Evolutionary conservation across 2,113 vertebrate species (phyloP), one percentile per base, ranked within the genome.

Genomic region (Theropithecus gelada): DNA sequence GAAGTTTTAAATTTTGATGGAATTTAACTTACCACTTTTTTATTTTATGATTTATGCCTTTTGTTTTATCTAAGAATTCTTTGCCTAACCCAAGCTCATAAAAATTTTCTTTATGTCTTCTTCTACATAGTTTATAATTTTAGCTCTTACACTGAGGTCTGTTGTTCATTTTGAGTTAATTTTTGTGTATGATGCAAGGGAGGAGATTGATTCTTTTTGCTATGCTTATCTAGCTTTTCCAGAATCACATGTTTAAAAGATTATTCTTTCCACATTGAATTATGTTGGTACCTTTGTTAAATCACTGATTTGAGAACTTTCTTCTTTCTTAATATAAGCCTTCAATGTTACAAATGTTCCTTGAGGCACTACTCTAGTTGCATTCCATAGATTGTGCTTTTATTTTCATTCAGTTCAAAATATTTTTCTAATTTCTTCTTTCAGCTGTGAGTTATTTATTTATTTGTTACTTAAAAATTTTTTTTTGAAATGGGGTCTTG

Each of bases 341-440:
- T 61, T 73, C 43, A 38, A 35, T 78, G 5, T 55, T 35, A 32
- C 64, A 50, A 64, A 11, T 73, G 25, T 73, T 90, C n/a, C 40
- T 88, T 83, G 18, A 84, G 84, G 70, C 40, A 18, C 32, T 32
- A 0, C 4, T 14, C 73, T 64, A 64, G 80, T 17, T 81, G 12
- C 38, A n/a, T 50, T 8, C 30, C 57, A 40, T 17, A 90, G 72
- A 82, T 27, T 93, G 25, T 35, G 48, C 50, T 86, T 92, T 80
- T 5, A 57, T 95, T 96, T 95, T 94, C 66, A 66, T 75, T 92
- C 43, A 38, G 5, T 64, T 93, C 38, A 73, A 75, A 94, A 52
- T 59, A 70, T 30, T 89, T 91, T 81, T 68, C 72, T 82, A 30
- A 64, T 75, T 92, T 92, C 14, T 75, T 94, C 79, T 82, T 94